Base-by-base conservation (phyloP, 2,888 invertebrate genomes). In the Harpalus rufipes region DNA sequence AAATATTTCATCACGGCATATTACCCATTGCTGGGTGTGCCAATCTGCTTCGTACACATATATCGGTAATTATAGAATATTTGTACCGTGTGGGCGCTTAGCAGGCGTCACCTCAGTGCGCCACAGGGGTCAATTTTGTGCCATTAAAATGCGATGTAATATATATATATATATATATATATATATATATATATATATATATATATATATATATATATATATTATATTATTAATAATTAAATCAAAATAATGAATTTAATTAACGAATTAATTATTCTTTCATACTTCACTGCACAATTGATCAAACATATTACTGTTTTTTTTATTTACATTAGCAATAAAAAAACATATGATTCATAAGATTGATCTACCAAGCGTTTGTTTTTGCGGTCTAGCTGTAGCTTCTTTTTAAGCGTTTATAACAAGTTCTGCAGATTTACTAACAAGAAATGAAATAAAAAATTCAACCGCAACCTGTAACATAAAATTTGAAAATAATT, bases 301-400 rank as follows among this genome's bases (percentile, higher is more conserved):
- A 59, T 16, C 7, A 59, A 14, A 14, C 7, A 12, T 16, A 59
- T 59, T 51, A 51, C 44, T 51, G 12, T 51, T 51, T 51, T 51
- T 51, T 51, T 51, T 51, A 51, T 10, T 6, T 8, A 12, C 44
- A 8, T 51, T 51, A 51, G 12, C n/a, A 21, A 8, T 61, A 8
- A 21, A 63, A n/a, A 68, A 68, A 68, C 14, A 68, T 7, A 14
- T 68, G 32, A 39, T n/a, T 14, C 25, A 39, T 68, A 68, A 63
- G 5, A 68, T 14, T 68, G 68, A 68, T 68, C 10, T 68, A 32
- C 68, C 68, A 68, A 41, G 68, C 32, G 41, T n/a, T n/a, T 68
- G 14, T 39, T 68, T 32, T 68, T 68, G 68, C 32, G 68, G 68
- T 68, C n/a, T 14, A 14, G 14, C 32, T 68, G 6, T 39, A 39